Percentiles rank a stretch among this genome's conserved stretches.
Conservation (phyloP, 2,888 invertebrate species). For the Agrochola lota region DNA sequence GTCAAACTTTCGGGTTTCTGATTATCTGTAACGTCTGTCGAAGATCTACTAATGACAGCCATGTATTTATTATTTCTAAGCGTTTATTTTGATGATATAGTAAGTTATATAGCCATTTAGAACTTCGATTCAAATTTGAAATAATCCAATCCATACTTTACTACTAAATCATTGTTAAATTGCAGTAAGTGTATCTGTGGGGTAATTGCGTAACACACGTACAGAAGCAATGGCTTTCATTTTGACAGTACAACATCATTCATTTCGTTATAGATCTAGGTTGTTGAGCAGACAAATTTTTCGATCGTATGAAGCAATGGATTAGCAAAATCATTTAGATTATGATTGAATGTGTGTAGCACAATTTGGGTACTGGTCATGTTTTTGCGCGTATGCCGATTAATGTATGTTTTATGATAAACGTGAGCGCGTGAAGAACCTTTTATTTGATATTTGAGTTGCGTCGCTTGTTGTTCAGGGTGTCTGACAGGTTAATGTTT, state of each 20-base stretch:
- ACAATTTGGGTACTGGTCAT: not conserved
- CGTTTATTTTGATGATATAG: not conserved
- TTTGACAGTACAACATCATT: too few species aligned
- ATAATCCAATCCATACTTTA: too few species aligned
- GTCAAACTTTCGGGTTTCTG: not conserved
- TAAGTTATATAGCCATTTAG: not conserved
- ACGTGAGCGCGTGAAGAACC: conserved; percentile 6
- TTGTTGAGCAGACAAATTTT: too few species aligned
- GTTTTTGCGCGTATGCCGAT: conserved; percentile 6
- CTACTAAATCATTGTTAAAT: too few species aligned
- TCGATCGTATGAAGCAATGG: too few species aligned
- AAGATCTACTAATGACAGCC: not conserved
- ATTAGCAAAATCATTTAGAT: too few species aligned
- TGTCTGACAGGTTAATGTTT: not conserved
- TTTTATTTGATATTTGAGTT: not conserved
- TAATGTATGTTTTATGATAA: conserved; percentile 6
- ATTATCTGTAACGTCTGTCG: not conserved
- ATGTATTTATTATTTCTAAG: not conserved
- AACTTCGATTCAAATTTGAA: not conserved
- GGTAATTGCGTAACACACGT: too few species aligned
- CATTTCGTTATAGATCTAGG: too few species aligned
- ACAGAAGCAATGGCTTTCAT: too few species aligned
- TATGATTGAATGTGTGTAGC: too few species aligned
- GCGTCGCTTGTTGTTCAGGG: not conserved
- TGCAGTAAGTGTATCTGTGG: too few species aligned